Percentiles rank a stretch among this genome's conserved stretches.
phyloP scores from a whole-genome alignment of 2,797 vertebrate species.

The Vipera ursinii region DNA sequence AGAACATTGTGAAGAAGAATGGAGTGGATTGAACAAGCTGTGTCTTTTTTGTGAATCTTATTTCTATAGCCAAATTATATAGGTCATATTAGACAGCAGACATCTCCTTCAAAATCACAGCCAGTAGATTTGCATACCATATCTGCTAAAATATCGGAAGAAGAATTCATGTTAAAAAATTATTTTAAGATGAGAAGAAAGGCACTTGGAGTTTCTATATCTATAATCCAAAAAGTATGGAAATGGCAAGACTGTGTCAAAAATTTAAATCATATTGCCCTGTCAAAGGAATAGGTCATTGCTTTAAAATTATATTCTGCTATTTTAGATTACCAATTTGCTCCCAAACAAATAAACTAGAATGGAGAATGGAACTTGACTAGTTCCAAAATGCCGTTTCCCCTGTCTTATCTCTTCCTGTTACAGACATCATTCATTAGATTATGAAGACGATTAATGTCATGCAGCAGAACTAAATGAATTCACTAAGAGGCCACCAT shows the following conservation, averaged over 20 bases:
- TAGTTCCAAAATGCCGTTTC: constrained; percentile 76
- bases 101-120: background rate
- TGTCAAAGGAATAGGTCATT: background rate
- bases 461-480: constrained; percentile 85
- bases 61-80: background rate
- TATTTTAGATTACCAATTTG: constrained; percentile 37
- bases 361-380: constrained; percentile 48
- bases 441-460: constrained; percentile 93
- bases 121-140: background rate
- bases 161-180: background rate
- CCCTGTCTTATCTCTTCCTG: constrained; percentile 73
- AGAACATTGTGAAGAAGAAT: background rate
- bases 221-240: background rate
- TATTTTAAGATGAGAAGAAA: background rate
- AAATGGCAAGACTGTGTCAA: background rate
- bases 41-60: background rate
- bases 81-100: background rate
- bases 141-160: background rate
- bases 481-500: constrained; percentile 83
- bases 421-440: constrained; percentile 91
- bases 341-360: constrained; percentile 37
- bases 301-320: background rate
- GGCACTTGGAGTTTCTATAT: background rate
- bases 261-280: background rate
- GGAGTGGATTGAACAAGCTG: background rate